Percentiles rank a stretch among this genome's conserved stretches.
Conservation (phyloP, 2,888 invertebrate genomes). For the Protodeltote pygarga region DNA sequence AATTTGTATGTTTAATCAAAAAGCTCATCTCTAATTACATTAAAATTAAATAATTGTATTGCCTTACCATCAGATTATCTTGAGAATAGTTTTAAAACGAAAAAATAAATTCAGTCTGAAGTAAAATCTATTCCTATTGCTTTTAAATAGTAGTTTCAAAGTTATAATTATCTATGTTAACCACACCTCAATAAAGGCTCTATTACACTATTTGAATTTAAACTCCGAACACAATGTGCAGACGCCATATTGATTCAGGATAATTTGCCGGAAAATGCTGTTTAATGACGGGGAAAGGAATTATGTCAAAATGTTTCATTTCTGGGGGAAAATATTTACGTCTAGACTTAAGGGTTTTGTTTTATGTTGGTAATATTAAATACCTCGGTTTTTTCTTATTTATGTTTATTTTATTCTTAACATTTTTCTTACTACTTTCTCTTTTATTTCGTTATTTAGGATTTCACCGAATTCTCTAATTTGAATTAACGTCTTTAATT, state of each 20-base stretch:
- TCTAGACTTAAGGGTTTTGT: background rate
- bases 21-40: no score
- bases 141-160: slow-evolving; percentile 49
- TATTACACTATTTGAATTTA: slow-evolving; percentile 30
- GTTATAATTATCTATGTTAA: slow-evolving; percentile 44
- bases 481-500: no score
- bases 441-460: no score
- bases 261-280: slow-evolving; percentile 42
- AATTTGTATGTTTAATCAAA: no score
- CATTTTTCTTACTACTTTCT: no score
- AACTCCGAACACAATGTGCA: slow-evolving; percentile 25
- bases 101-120: slow-evolving; percentile 5
- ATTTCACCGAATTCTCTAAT: no score
- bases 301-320: slow-evolving; percentile 22
- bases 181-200: slow-evolving; percentile 20
- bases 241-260: slow-evolving; percentile 31
- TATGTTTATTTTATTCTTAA: background rate
- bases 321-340: slow-evolving; percentile 1
- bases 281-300: slow-evolving; percentile 32
- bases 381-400: background rate
- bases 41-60: no score
- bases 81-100: no score
- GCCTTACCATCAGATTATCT: no score
- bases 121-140: slow-evolving; percentile 45
- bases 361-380: no score